These are phyloP conservation scores for Lycophotia porphyrea DNA, from an alignment of 2,888 invertebrate species.

Conservation along the genomic window DNA sequence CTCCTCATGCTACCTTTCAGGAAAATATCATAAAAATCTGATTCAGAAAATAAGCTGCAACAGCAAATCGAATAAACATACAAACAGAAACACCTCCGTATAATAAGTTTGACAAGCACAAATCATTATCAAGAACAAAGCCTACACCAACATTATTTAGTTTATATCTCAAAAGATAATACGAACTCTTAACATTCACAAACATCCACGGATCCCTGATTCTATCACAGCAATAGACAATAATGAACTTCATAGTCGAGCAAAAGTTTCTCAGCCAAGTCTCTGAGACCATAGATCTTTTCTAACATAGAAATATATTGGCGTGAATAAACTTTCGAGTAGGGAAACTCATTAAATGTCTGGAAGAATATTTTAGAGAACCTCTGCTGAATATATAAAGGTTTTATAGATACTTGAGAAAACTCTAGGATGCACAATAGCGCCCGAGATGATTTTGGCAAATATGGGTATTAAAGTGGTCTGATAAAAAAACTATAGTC, in stretches of 20 bases:
- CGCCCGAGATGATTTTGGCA: background rate
- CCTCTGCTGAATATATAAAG: conserved; percentile 11
- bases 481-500: background rate
- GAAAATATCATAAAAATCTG: background rate
- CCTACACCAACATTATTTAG: conserved; percentile 10
- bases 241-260: conserved; percentile 23
- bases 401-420: conserved; percentile 4
- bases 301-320: conserved; percentile 33
- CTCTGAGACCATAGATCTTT: conserved; percentile 33
- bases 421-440: conserved; percentile 17
- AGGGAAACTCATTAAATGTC: conserved; percentile 38
- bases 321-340: conserved; percentile 43
- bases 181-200: background rate
- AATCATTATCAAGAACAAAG: conserved; percentile 24
- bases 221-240: conserved; percentile 42
- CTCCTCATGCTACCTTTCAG: background rate
- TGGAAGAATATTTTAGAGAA: conserved; percentile 33
- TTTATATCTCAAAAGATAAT: conserved; percentile 16
- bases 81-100: background rate
- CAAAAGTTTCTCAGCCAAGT: conserved; percentile 26
- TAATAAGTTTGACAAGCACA: conserved; percentile 3
- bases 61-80: background rate
- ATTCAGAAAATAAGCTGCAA: background rate
- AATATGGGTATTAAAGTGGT: background rate
- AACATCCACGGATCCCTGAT: conserved; percentile 19